phyloP scores from a whole-genome alignment of 2,888 invertebrate genomes.

The Ferrisia virgata region DNA sequence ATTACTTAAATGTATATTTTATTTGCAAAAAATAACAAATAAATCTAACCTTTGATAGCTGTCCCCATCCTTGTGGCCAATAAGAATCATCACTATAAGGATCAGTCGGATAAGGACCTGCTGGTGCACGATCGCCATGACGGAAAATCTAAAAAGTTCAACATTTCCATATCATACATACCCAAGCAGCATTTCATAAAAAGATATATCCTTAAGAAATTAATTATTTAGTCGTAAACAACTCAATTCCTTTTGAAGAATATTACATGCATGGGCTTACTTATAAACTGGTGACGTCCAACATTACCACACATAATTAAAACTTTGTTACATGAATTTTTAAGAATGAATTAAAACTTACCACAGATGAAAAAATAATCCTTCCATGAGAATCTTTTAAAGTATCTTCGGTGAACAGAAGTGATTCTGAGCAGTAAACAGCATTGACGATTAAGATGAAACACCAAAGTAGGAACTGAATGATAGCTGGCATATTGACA shows the following conservation, averaged over 20 bases:
- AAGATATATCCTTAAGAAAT: neutral
- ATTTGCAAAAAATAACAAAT: neutral
- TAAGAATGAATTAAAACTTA: neutral
- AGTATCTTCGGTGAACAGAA: neutral
- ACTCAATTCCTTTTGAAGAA: too few relatives aligned
- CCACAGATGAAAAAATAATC: slow-evolving; percentile 11
- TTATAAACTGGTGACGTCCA: too few relatives aligned
- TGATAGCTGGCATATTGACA: neutral
- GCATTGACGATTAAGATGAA: neutral
- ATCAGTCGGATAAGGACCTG: slow-evolving; percentile 49
- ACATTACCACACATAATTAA: too few relatives aligned
- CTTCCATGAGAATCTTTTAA: neutral
- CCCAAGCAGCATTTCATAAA: neutral
- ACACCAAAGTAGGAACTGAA: neutral
- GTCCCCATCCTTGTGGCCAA: slow-evolving; percentile 50
- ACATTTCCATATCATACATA: neutral
- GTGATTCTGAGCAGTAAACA: neutral
- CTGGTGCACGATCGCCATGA: slow-evolving; percentile 50
- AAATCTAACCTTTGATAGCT: slow-evolving; percentile 49
- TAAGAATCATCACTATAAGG: slow-evolving; percentile 48
- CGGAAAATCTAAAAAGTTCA: slow-evolving; percentile 50
- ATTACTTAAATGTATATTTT: too few relatives aligned
- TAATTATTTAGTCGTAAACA: neutral
- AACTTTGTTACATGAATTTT: too few relatives aligned
- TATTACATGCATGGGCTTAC: too few relatives aligned